phyloP scores from a whole-genome alignment of 2,888 invertebrate species.

The Drosophila kanekoi region DNA sequence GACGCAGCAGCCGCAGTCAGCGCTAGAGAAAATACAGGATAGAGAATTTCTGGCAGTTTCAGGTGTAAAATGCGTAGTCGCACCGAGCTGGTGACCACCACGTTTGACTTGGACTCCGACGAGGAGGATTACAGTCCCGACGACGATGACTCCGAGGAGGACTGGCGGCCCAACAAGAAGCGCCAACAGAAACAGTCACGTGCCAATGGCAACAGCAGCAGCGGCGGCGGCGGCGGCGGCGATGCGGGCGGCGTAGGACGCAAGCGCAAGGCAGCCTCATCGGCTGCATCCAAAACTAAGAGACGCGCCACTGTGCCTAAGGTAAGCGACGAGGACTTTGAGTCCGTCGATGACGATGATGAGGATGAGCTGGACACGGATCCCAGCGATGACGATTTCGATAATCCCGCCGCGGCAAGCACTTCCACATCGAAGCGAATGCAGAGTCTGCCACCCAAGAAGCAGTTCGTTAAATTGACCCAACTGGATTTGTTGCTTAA shows the following conservation, averaged over 20 bases:
- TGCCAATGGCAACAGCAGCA: conserved; percentile 33
- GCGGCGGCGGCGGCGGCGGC: conserved; percentile 35
- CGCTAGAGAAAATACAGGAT: conserved; percentile 20
- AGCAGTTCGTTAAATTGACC: conserved; percentile 64
- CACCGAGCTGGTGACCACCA: conserved; percentile 85
- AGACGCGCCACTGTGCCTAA: conserved; percentile 66
- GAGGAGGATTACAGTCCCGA: conserved; percentile 84
- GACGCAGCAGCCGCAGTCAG: conserved; percentile 46
- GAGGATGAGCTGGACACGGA: conserved; percentile 68
- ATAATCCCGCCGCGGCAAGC: conserved; percentile 52
- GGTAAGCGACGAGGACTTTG: conserved; percentile 74
- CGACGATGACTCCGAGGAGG: conserved; percentile 85
- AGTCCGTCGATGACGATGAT: conserved; percentile 62
- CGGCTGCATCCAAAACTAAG: conserved; percentile 72
- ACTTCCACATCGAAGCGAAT: conserved; percentile 63
- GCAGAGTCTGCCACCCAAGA: conserved; percentile 75
- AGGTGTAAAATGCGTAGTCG: conserved; percentile 82
- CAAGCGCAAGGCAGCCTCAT: conserved; percentile 55
- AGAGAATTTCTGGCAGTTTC: conserved; percentile 23
- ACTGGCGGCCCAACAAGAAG: conserved; percentile 83
- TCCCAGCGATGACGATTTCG: conserved; percentile 70
- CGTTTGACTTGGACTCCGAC: conserved; percentile 83
- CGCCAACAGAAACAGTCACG: conserved; percentile 73
- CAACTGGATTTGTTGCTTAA: conserved; percentile 81
- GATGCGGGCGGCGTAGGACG: conserved; percentile 60